Conservation (phyloP, 2,797 vertebrate genomes). For the Crypturellus tataupa region DNA sequence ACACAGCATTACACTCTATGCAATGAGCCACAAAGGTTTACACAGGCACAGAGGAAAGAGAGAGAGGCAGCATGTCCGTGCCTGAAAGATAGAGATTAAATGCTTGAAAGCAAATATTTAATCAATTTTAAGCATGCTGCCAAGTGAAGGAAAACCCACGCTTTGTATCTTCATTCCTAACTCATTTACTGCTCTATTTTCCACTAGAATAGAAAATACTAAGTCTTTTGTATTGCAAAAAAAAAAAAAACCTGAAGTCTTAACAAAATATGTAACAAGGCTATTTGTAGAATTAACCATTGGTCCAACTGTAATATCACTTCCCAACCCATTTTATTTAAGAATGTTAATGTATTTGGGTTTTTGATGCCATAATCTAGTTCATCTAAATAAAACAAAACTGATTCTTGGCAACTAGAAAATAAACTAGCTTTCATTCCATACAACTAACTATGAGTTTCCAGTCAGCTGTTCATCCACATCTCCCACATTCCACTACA, state of each 20-base stretch:
- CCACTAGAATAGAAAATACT: neutral
- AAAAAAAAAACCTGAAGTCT: conserved; percentile 35
- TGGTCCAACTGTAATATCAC: conserved; percentile 29
- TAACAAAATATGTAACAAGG: conserved; percentile 43
- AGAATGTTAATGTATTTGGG: conserved; percentile 30
- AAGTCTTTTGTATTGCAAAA: conserved; percentile 17
- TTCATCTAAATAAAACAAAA: conserved; percentile 68
- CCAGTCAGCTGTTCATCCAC: conserved; percentile 38
- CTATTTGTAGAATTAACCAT: conserved; percentile 53
- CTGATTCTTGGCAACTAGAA: conserved; percentile 48
- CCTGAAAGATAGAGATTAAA: conserved; percentile 40
- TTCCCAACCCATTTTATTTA: conserved; percentile 40
- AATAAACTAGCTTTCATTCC: conserved; percentile 45
- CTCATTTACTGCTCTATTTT: neutral
- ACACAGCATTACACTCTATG: neutral
- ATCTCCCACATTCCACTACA: conserved; percentile 18
- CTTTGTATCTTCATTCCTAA: conserved; percentile 45
- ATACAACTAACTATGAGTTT: conserved; percentile 9
- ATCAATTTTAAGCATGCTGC: conserved; percentile 55
- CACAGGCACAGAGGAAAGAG: conserved; percentile 10
- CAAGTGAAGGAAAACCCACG: neutral
- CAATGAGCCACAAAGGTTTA: conserved; percentile 39
- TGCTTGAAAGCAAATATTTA: conserved; percentile 45
- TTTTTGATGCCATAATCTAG: conserved; percentile 69
- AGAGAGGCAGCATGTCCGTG: conserved; percentile 5